Conservation (phyloP, 2,797 vertebrate genomes). For the Ibycter americanus region DNA sequence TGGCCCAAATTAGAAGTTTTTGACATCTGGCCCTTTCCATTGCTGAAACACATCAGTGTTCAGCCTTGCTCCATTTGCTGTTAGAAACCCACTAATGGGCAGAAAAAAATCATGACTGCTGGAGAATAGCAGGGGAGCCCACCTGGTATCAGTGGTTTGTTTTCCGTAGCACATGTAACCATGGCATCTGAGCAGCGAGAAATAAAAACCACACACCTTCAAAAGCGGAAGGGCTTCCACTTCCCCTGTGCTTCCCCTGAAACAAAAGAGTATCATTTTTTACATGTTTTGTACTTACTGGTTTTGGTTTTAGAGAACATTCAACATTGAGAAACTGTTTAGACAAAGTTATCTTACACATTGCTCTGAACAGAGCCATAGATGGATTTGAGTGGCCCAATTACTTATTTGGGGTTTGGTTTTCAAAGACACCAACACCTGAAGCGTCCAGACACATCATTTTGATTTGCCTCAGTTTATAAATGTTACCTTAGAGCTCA, state of each 20-base stretch:
- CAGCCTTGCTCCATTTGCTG: background rate
- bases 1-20: background rate
- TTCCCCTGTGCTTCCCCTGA: conserved; percentile 23
- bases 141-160: background rate
- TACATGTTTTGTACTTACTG: background rate
- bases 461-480: background rate
- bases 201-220: background rate
- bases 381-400: background rate
- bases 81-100: background rate
- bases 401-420: background rate
- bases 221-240: conserved; percentile 16
- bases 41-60: background rate
- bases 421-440: background rate
- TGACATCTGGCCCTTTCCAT: background rate
- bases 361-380: background rate
- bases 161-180: background rate
- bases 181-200: background rate
- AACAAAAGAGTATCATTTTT: background rate
- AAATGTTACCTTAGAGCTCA: background rate
- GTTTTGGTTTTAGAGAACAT: background rate
- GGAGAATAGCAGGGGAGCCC: background rate
- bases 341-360: background rate
- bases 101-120: background rate
- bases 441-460: background rate
- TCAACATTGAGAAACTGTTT: background rate